phyloP scores from a whole-genome alignment of 2,888 invertebrate genomes.

The Julus scandinavius region DNA sequence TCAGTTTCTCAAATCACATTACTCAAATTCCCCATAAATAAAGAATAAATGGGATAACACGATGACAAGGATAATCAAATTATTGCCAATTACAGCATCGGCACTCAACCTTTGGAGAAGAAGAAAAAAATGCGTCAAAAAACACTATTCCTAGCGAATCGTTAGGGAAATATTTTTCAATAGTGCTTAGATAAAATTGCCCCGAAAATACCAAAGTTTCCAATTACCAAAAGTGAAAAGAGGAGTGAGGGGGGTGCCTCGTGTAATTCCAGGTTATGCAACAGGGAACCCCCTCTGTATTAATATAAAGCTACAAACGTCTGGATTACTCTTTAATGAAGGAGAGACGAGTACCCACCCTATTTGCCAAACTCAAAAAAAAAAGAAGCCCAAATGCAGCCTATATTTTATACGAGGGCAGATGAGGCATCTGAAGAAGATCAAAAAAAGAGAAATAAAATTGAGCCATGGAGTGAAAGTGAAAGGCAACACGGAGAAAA shows the following conservation, averaged over 20 bases:
- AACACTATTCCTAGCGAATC: slow-evolving; percentile 9
- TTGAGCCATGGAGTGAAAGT: slow-evolving; percentile 39
- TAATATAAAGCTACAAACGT: background rate
- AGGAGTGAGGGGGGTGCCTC: background rate
- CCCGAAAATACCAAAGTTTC: background rate
- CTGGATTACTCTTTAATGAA: slow-evolving; percentile 5
- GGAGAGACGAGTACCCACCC: background rate
- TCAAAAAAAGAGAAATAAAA: slow-evolving; percentile 13
- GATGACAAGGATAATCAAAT: slow-evolving; percentile 35
- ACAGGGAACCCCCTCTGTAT: background rate
- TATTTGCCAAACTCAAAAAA: background rate
- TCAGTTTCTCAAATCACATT: background rate
- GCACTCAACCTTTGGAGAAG: background rate
- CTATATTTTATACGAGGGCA: background rate
- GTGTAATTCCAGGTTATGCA: background rate
- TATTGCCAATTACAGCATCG: background rate
- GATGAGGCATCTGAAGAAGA: background rate
- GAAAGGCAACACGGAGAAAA: slow-evolving; percentile 39
- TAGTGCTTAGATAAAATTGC: background rate
- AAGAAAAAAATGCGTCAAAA: slow-evolving; percentile 2
- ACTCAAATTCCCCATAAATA: slow-evolving; percentile 29
- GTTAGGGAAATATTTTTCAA: slow-evolving; percentile 17
- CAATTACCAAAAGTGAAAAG: background rate
- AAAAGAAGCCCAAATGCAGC: background rate
- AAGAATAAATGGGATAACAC: slow-evolving; percentile 30